Evolutionary conservation across 2,113 vertebrate species (phyloP).

Genomic region (Delphinus delphis): DNA sequence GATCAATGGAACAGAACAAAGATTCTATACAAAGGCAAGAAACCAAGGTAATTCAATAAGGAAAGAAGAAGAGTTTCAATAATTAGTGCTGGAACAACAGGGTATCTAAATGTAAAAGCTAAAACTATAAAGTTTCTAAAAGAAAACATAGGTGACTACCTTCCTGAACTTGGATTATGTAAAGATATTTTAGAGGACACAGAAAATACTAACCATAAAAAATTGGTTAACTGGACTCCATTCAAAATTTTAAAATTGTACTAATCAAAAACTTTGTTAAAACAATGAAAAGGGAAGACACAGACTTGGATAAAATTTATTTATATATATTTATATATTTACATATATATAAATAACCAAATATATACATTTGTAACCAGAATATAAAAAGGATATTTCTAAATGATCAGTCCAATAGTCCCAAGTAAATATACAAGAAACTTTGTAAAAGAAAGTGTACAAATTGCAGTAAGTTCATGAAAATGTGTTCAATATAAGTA

Average conservation of each 20-base stretch:
- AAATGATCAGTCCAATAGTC: neutral
- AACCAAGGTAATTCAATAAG: neutral
- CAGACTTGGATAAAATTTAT: neutral
- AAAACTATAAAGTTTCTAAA: neutral
- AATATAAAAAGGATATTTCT: neutral
- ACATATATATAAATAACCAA: neutral
- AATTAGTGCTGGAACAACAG: neutral
- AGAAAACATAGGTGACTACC: neutral
- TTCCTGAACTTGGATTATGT: neutral
- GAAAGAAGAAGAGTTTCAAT: neutral
- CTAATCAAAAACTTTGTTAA: neutral
- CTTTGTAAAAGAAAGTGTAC: neutral
- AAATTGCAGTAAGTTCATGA: neutral
- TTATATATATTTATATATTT: neutral
- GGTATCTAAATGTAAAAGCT: neutral
- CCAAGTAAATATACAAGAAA: neutral
- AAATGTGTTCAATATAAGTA: neutral
- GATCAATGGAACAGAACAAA: neutral
- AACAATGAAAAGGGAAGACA: neutral
- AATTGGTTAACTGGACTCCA: neutral
- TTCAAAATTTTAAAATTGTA: neutral
- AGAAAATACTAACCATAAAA: neutral
- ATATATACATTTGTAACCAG: neutral
- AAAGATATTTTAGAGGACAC: neutral
- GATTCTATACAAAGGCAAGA: neutral